These are phyloP conservation scores for Ornithoptera priamus DNA, from an alignment of 2,888 invertebrate species.

Conservation along the genomic window DNA sequence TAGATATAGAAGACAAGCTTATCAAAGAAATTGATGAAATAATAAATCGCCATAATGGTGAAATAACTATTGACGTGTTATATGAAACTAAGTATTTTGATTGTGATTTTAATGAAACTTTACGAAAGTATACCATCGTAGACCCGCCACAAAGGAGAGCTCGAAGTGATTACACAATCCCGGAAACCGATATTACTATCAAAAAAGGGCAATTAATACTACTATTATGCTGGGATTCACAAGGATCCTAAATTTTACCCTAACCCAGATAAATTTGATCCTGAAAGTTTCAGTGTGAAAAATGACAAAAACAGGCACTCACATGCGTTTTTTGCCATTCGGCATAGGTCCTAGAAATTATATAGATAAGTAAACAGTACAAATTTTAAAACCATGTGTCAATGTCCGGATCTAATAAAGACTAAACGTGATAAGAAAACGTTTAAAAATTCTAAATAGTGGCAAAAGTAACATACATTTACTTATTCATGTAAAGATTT, in stretches of 20 bases:
- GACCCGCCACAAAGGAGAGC: conserved; percentile 57
- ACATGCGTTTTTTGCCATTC: conserved; percentile 16
- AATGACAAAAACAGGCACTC: conserved; percentile 43
- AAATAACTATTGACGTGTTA: conserved; percentile 58
- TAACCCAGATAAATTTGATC: conserved; percentile 67
- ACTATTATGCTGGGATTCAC: conserved; percentile 59
- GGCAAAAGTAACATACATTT: too few species aligned
- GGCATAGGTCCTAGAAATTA: conserved; percentile 19
- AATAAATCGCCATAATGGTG: conserved; percentile 44
- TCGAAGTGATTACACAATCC: conserved; percentile 49
- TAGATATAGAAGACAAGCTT: conserved; percentile 56
- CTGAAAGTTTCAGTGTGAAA: conserved; percentile 62
- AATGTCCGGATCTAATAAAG: too few species aligned
- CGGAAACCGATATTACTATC: conserved; percentile 51
- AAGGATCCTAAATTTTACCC: conserved; percentile 61
- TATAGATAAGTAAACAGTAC: conserved; percentile 9
- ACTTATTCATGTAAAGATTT: too few species aligned
- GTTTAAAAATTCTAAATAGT: too few species aligned
- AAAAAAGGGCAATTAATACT: conserved; percentile 52
- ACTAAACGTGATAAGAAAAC: too few species aligned
- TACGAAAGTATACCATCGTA: conserved; percentile 68
- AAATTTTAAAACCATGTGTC: too few species aligned
- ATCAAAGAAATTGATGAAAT: conserved; percentile 49
- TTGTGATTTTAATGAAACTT: conserved; percentile 59
- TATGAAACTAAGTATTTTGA: conserved; percentile 60